Base-by-base conservation (phyloP, 1,140 invertebrate genomes). In the Eufriesea mexicana region DNA sequence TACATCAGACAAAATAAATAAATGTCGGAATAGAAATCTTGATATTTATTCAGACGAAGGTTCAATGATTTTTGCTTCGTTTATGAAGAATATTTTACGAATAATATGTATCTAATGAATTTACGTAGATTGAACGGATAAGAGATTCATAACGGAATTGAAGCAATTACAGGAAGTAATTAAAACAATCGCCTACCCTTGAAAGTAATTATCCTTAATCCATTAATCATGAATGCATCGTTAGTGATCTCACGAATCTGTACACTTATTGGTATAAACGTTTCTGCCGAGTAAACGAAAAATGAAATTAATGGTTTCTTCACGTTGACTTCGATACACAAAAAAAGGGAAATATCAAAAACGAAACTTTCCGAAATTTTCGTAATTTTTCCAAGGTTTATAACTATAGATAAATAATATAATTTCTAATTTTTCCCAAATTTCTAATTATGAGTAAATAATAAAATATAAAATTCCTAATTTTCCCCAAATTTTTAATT, bases 111-210 rank as follows among this genome's bases (percentile, higher is more conserved):
- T 0, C 2, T 23, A 4, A 35, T 23, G 62, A 42, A 35, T 20
- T 45, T 66, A 66, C 28, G 16, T 16, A 14, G 20, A 45, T 45
- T 42, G 64, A 42, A 45, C 20, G 64, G 2, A 42, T 45, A 66
- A 45, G 20, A 66, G 20, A 45, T 45, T 66, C 20, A 42, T 45
- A 66, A 45, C 20, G 64, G 35, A 66, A 66, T 66, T 45, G 45
- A 66, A 42, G 10, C 23, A 42, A 66, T 66, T 66, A 45, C 64
- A 66, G 64, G 20, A 66, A 45, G 64, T 45, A 45, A 45, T 66
- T 66, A 66, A 66, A 66, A 66, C 61, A 35, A 62, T 35, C 12
- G 25, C 28, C 35, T 64, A 64, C 10, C 62, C 62, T 64, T 64
- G 62, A 42, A 18, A 35, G 9, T 42, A 20, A 42, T 64, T 42